phyloP scores from a whole-genome alignment of 2,797 vertebrate genomes.

The Schizopygopsis malacanthus region DNA sequence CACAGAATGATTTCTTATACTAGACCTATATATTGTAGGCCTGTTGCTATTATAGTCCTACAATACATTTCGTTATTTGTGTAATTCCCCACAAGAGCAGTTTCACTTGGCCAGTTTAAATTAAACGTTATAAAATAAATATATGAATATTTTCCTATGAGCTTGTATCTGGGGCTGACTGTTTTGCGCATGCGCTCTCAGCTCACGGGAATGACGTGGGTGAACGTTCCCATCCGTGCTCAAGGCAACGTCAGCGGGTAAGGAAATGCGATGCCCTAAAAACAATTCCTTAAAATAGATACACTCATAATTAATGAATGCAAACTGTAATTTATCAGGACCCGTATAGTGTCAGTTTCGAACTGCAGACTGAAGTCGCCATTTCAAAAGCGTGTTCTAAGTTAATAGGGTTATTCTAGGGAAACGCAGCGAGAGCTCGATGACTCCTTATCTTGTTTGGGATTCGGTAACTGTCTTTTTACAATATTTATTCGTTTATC shows the following conservation, averaged over 20 bases:
- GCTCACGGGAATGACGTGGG: constrained; percentile 49
- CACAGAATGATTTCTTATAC: not conserved
- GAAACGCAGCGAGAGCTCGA: constrained; percentile 33
- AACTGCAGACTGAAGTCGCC: not conserved
- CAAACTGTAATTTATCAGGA: constrained; percentile 11
- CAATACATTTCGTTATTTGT: not conserved
- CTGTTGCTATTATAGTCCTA: not conserved
- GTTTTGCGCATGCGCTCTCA: constrained; percentile 39
- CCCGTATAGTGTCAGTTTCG: not conserved
- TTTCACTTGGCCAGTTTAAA: not conserved
- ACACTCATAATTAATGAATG: not conserved
- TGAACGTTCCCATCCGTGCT: constrained; percentile 47
- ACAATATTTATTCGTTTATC: not conserved
- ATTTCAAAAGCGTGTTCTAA: not conserved
- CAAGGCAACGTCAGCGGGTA: constrained; percentile 53
- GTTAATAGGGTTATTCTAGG: constrained; percentile 16
- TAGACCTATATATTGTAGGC: not conserved
- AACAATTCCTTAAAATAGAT: not conserved
- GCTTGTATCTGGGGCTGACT: not conserved
- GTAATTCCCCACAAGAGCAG: not conserved
- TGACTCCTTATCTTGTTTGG: constrained; percentile 48
- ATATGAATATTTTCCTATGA: not conserved
- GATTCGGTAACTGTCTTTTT: constrained; percentile 15
- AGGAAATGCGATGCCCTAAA: constrained; percentile 30
- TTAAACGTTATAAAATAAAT: not conserved